Base-by-base conservation (phyloP, 1,140 invertebrate species). In the Drosophila fuyamai region DNA sequence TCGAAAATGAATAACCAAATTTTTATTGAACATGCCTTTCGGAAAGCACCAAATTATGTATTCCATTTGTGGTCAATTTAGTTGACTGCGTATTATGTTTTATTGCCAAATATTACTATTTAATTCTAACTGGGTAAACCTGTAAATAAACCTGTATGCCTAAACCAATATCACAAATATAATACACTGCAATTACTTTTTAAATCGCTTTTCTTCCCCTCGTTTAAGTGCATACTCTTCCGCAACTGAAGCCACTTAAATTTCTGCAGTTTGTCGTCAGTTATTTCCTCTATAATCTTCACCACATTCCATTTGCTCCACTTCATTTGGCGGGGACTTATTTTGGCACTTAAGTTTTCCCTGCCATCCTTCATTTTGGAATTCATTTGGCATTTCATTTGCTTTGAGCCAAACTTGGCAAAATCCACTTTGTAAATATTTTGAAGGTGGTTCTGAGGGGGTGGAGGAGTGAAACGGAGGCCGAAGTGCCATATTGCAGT, bases 381-480 rank as follows among this genome's bases (percentile, higher is more conserved):
- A 88, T 86, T 86, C 65, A 81, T 81, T 84, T 84, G 62, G 58
- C 81, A 70, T 56, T 79, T 60, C 61, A 68, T 77, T 85, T 86
- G 75, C 57, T 72, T 71, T 71, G 61, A 51, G 43, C 46, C 51
- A 59, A 86, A 86, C 75, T 88, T 86, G 65, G 50, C 50, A 54
- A 83, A 86, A 88, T 83, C 79, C 84, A 83, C 83, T 89, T 89
- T 83, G 75, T 75, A 89, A 71, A 83, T 83, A 82, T 89, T 89
- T 80, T 50, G 43, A 35, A 35, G 63, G 16, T 27, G 35, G 35
- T 9, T 10, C 2, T 13, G 16, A n/a, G 13, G 13, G n/a, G n/a
- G 16, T 9, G 16, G 2, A 12, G 29, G n/a, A 1, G 16, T 13
- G 41, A 36, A 36, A 18, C 10, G 66, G 46, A 36, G 44, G 53